Percentiles rank a stretch among this genome's conserved stretches.
Conservation (phyloP, 1,140 invertebrate genomes). For the Rhynchophorus ferrugineus region DNA sequence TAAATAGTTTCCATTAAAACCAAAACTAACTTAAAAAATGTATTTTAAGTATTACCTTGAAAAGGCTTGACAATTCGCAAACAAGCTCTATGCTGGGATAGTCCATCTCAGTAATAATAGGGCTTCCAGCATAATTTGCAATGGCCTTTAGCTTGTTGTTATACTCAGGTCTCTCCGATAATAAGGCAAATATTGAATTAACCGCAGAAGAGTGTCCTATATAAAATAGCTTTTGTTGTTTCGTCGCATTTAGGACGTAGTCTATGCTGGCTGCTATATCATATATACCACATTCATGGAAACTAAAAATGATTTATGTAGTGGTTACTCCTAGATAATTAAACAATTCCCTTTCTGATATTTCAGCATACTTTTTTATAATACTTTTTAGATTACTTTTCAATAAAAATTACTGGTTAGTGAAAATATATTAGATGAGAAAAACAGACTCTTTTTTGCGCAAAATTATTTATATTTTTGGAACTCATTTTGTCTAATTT, state of each 20-base stretch:
- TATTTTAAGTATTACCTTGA: too few relatives aligned
- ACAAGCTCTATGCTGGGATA: background rate
- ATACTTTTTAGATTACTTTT: too few relatives aligned
- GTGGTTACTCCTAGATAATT: background rate
- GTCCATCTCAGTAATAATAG: conserved; percentile 1
- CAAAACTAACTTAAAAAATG: too few relatives aligned
- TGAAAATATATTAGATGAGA: too few relatives aligned
- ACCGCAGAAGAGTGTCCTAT: conserved; percentile 47
- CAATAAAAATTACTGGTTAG: too few relatives aligned
- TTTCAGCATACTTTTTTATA: too few relatives aligned
- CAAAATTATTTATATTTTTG: too few relatives aligned
- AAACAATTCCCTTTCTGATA: too few relatives aligned
- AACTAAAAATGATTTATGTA: conserved; percentile 16
- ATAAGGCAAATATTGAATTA: conserved; percentile 55
- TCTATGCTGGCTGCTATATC: conserved; percentile 56
- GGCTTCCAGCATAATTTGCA: conserved; percentile 5
- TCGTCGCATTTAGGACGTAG: conserved; percentile 38
- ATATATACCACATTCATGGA: conserved; percentile 42
- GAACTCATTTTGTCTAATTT: too few relatives aligned
- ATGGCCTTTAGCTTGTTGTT: conserved; percentile 45
- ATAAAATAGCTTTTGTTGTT: conserved; percentile 24
- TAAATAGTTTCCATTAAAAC: too few relatives aligned
- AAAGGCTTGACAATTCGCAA: background rate
- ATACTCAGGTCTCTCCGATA: conserved; percentile 53
- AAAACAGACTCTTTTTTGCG: too few relatives aligned